Conservation (phyloP, 2,113 vertebrate genomes). For the Syngnathoides biaculeatus region DNA sequence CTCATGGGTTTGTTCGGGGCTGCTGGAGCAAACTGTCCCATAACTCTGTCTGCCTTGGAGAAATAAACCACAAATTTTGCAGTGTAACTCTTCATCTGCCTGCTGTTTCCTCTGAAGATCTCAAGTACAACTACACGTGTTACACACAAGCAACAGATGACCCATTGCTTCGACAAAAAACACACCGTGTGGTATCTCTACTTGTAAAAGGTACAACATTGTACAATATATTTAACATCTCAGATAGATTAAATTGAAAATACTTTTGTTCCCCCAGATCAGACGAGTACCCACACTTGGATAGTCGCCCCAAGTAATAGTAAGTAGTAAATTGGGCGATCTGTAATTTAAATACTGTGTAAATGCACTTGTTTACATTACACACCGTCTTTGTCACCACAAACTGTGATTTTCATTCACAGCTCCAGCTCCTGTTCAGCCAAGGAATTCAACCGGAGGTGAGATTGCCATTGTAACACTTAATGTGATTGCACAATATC, state of each 20-base stretch:
- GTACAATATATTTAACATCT: not conserved
- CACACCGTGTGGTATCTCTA: conserved; percentile 43
- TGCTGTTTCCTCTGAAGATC: conserved; percentile 44
- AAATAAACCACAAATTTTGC: conserved; percentile 27
- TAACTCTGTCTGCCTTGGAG: conserved; percentile 4
- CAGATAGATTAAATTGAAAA: not conserved
- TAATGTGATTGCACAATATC: not conserved
- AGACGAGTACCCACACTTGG: conserved; percentile 4
- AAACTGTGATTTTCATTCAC: conserved; percentile 17
- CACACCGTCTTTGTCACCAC: not conserved
- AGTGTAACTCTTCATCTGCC: conserved; percentile 31
- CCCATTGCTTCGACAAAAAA: conserved; percentile 27
- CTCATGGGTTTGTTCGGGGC: conserved; percentile 64
- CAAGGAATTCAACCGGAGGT: conserved; percentile 35
- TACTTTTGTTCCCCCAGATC: conserved; percentile 28
- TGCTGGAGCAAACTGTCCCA: conserved; percentile 45
- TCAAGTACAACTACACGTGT: conserved; percentile 58
- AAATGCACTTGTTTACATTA: not conserved
- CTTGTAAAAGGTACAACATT: conserved; percentile 46
- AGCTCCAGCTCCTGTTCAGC: conserved; percentile 20
- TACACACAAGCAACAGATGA: conserved; percentile 47
- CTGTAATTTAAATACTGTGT: not conserved
- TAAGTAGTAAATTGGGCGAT: conserved; percentile 37
- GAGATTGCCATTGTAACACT: conserved; percentile 5
- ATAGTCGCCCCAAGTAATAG: conserved; percentile 14